These are phyloP conservation scores for Seladonia tumulorum DNA, from an alignment of 2,888 invertebrate species.

Conservation along the genomic window DNA sequence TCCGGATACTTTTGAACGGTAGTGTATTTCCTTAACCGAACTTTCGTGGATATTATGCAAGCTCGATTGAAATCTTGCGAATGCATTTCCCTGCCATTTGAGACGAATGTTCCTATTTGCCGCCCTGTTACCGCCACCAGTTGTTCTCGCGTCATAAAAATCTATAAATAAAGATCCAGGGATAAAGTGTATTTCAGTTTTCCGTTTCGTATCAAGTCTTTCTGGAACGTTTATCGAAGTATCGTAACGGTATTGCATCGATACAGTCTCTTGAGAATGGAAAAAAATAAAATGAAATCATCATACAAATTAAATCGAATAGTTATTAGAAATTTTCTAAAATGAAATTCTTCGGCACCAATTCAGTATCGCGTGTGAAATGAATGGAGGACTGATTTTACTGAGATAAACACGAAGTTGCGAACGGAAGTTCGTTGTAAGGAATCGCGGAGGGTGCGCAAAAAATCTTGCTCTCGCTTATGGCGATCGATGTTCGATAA, in stretches of 20 bases:
- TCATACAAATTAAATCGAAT: too few relatives aligned
- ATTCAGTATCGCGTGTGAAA: not conserved
- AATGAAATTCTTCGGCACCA: not conserved
- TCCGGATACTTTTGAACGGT: too few relatives aligned
- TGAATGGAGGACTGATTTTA: not conserved
- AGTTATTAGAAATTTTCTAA: not conserved
- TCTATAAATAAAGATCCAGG: not conserved
- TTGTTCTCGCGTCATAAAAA: not conserved
- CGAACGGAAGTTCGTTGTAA: not conserved
- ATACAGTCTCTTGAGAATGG: not conserved
- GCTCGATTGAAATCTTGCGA: not conserved
- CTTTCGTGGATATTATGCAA: not conserved
- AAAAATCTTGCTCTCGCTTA: constrained; percentile 30
- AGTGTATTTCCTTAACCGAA: not conserved
- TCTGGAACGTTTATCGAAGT: not conserved
- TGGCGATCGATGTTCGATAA: constrained; percentile 56
- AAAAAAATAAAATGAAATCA: not conserved
- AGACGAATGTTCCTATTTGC: not conserved
- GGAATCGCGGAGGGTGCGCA: not conserved
- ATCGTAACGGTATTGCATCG: not conserved
- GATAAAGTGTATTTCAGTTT: not conserved
- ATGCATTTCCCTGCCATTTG: not conserved
- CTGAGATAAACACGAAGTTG: not conserved
- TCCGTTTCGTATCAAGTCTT: not conserved
- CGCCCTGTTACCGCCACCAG: not conserved